Evolutionary conservation across 2,888 invertebrate genomes (phyloP).

Genomic region (Drosophila borborema): DNA sequence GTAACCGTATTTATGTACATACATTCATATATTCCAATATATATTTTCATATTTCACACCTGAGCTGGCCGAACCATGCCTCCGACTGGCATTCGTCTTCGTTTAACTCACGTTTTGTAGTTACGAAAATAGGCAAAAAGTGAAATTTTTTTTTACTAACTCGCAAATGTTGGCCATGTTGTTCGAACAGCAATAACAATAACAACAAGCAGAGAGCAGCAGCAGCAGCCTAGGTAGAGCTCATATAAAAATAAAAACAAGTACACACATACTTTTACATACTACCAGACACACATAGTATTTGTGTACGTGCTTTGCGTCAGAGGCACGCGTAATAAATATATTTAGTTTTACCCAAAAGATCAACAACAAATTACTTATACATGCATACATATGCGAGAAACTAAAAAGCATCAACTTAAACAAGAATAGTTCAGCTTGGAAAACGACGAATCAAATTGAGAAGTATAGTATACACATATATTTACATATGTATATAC

Average conservation of each 20-base stretch:
- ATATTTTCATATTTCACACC: slow-evolving; percentile 54
- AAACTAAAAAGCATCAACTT: slow-evolving; percentile 18
- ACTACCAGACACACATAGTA: neutral
- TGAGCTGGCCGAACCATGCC: slow-evolving; percentile 40
- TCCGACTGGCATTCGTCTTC: slow-evolving; percentile 22
- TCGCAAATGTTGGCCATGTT: slow-evolving; percentile 56
- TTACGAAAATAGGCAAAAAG: slow-evolving; percentile 67
- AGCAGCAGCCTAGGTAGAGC: slow-evolving; percentile 51
- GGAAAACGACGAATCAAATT: slow-evolving; percentile 42
- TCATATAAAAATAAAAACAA: slow-evolving; percentile 54
- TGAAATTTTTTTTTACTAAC: slow-evolving; percentile 61
- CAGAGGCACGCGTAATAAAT: slow-evolving; percentile 57
- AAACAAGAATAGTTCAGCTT: slow-evolving; percentile 27
- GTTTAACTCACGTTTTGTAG: slow-evolving; percentile 26
- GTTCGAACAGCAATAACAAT: slow-evolving; percentile 41
- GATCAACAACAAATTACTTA: slow-evolving; percentile 27
- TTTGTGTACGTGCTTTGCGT: slow-evolving; percentile 69
- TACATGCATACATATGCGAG: neutral
- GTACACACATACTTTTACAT: slow-evolving; percentile 24
- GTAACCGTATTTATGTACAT: slow-evolving; percentile 7
- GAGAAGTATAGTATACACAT: slow-evolving; percentile 12
- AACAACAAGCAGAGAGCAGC: slow-evolving; percentile 25
- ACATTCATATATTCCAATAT: slow-evolving; percentile 13
- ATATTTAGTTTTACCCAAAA: slow-evolving; percentile 18
- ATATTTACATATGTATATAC: neutral